Evolutionary conservation across 2,797 vertebrate genomes (phyloP), one percentile per base, ranked within the genome.

Genomic region (Lacerta bilineata): DNA sequence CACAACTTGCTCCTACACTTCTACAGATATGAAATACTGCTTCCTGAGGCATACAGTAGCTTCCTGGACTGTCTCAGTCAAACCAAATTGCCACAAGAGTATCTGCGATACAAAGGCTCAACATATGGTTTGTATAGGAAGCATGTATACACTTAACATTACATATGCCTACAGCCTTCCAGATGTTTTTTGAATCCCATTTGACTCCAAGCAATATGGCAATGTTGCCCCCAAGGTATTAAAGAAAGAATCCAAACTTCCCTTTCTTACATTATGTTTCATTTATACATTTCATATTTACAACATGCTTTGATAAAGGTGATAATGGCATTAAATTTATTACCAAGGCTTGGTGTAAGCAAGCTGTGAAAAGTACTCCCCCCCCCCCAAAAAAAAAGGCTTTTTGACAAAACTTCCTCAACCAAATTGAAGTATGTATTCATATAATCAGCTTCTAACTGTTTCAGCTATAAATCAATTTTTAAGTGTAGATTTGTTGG

Each of bases 391-490:
- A 88, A 82, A 88, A 82, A 83, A 59, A 39, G 33, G n/a, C 25
- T 55, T 39, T 39, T 17, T 80, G 33, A 59, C 15, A 91, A 55
- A 9, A 87, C 20, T 80, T 91, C 84, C 71, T 92, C 33, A 80
- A 94, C 91, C 77, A 94, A 93, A 94, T 87, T 85, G 46, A 88
- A 80, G 82, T 91, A 76, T 80, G 91, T 80, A 84, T 64, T 92
- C 76, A 91, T 46, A 95, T 83, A 90, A 93, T 93, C 91, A 91
- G 87, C 80, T 94, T 92, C 90, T 92, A 95, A 95, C 61, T 94
- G 92, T 84, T 93, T 87, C 76, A 87, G 72, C 50, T 90, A 89
- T 92, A 93, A 95, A 94, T 93, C 88, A 96, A 84, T 91, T 95
- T 50, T 84, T 91, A 84, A 89, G 80, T 86, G 33, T 77, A 91